These are phyloP conservation scores for Aphidius ervi DNA, from an alignment of 1,140 invertebrate genomes.

Conservation along the genomic window DNA sequence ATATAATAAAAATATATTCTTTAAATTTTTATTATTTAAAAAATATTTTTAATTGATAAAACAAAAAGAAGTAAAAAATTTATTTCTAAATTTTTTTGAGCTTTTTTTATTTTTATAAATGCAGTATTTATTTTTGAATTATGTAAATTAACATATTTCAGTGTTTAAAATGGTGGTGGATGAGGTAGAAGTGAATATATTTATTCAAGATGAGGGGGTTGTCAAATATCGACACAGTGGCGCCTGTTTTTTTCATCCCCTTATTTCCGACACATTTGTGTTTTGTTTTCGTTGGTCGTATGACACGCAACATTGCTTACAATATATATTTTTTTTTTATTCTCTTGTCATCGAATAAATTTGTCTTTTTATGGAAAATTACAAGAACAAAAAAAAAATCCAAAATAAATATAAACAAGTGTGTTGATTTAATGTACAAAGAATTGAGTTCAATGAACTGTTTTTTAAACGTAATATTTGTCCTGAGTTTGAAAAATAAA, in stretches of 20 bases:
- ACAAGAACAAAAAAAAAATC: conserved; percentile 4
- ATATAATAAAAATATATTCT: too few species aligned
- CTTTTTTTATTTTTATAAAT: too few species aligned
- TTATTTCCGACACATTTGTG: conserved; percentile 47
- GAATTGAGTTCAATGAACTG: conserved; percentile 2
- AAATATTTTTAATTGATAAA: too few species aligned
- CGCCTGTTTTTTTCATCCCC: conserved; percentile 37
- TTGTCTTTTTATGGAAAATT: conserved; percentile 4
- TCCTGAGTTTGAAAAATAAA: conserved; percentile 6
- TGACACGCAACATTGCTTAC: conserved; percentile 24
- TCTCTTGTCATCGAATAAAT: conserved; percentile 9
- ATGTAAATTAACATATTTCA: background rate
- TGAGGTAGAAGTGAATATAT: background rate
- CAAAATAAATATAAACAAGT: conserved; percentile 9
- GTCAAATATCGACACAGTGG: conserved; percentile 38
- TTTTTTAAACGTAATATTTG: conserved; percentile 4
- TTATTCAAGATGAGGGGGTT: background rate
- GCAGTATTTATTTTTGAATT: background rate
- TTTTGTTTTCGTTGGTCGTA: conserved; percentile 39
- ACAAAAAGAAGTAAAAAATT: too few species aligned
- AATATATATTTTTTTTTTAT: conserved; percentile 4
- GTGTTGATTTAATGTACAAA: background rate
- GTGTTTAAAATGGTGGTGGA: background rate
- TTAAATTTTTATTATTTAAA: too few species aligned
- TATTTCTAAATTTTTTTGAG: too few species aligned